Base-by-base conservation (phyloP, 2,113 vertebrate genomes). In the Tyto alba region DNA sequence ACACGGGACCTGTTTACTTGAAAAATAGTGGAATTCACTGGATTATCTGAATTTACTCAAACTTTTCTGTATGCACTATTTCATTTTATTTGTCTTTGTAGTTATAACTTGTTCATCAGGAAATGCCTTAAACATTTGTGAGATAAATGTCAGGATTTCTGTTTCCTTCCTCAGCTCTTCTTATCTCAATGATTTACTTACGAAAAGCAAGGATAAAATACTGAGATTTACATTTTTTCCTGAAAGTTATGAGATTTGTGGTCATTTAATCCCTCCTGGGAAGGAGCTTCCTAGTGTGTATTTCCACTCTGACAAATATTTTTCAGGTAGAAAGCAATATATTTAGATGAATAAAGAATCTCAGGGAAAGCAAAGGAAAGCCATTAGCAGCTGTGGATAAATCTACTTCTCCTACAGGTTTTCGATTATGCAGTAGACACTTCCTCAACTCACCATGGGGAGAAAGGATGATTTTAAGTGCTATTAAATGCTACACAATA, bases 251-350 rank as follows among this genome's bases (percentile, higher is more conserved):
- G 34, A 94, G 85, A 87, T 94, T 88, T 86, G n/a, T 95, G 91
- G 94, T 90, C 90, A 81, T 92, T 95, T 95, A 94, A 94, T 97
- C 60, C 26, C 78, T 93, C 78, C 78, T 84, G 86, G 38, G 71
- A 95, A 79, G 60, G 75, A 78, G 45, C 45, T 80, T 90, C 47
- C 50, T 76, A 56, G 75, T 53, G 77, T 91, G 69, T 93, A 72
- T 95, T 92, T 95, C 83, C 84, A 93, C 68, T 82, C 88, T 87
- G 96, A 95, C 80, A 93, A 95, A 95, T 93, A 96, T 95, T 95
- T 96, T 92, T 87, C 84, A 93, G 84, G 82, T 90, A 87, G 78
- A 88, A 95, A 95, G 90, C 85, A 93, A 91, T 96, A 57, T 67
- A 82, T 95, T 96, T 92, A 48, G 74, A 78, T 91, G 88, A 93